These are phyloP conservation scores for Drosophila melanica DNA, from an alignment of 1,140 invertebrate genomes.

Conservation along the genomic window DNA sequence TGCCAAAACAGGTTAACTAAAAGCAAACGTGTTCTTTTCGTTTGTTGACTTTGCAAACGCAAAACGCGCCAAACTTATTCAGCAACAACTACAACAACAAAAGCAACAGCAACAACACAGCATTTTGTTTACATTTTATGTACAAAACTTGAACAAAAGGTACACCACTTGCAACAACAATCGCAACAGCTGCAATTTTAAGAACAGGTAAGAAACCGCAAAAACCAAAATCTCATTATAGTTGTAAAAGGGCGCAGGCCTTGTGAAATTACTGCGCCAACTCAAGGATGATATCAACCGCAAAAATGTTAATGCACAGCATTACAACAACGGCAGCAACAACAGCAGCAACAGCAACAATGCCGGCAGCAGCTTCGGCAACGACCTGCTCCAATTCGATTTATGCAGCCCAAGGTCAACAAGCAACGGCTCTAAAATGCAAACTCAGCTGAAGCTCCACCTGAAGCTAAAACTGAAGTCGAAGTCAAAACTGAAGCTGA, in stretches of 20 bases:
- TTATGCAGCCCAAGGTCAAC: constrained; percentile 78
- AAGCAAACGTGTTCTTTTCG: constrained; percentile 79
- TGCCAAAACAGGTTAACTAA: constrained; percentile 79
- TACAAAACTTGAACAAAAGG: constrained; percentile 32
- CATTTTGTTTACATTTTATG: constrained; percentile 62
- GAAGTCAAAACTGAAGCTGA: constrained; percentile 5
- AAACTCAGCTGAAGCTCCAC: constrained; percentile 57
- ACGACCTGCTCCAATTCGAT: constrained; percentile 80
- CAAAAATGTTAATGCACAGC: constrained; percentile 54
- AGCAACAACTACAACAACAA: constrained; percentile 36
- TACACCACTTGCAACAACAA: constrained; percentile 2
- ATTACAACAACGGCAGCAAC: constrained; percentile 35
- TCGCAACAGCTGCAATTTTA: constrained; percentile 33
- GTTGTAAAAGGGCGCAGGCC: constrained; percentile 46
- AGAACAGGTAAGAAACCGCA: constrained; percentile 51
- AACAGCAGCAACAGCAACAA: constrained; percentile 17
- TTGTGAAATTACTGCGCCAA: constrained; percentile 29
- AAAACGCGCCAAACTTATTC: constrained; percentile 65
- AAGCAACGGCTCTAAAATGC: constrained; percentile 68
- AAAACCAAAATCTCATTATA: constrained; percentile 39
- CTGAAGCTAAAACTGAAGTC: constrained; percentile 4
- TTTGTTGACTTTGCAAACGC: constrained; percentile 75
- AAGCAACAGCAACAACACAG: constrained; percentile 35
- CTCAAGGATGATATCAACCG: constrained; percentile 63
- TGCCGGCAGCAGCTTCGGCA: constrained; percentile 52